phyloP scores from a whole-genome alignment of 2,797 vertebrate species.

The Sebastes jordani region DNA sequence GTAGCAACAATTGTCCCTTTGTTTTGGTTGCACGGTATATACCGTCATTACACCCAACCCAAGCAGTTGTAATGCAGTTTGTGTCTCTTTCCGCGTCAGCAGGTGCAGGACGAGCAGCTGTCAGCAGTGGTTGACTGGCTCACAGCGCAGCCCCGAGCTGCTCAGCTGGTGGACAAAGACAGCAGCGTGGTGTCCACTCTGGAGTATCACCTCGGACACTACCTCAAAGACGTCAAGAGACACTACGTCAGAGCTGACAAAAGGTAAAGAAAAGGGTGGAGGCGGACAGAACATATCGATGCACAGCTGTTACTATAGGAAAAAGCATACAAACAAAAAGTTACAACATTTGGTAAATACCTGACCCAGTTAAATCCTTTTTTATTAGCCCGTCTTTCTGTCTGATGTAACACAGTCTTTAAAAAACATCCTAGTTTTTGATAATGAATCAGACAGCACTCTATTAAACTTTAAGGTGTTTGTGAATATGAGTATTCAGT shows the following conservation, averaged over 20 bases:
- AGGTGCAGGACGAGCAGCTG: constrained; percentile 95
- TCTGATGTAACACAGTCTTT: not conserved
- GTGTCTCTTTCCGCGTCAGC: constrained; percentile 64
- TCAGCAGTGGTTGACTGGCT: constrained; percentile 96
- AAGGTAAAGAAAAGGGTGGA: constrained; percentile 79
- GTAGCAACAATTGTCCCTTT: not conserved
- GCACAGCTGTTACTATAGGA: too few relatives aligned
- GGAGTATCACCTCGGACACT: constrained; percentile 91
- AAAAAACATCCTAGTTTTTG: not conserved
- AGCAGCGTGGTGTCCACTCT: constrained; percentile 93
- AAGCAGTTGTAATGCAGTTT: not conserved
- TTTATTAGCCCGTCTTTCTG: not conserved
- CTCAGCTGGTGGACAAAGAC: constrained; percentile 96
- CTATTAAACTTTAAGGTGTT: not conserved
- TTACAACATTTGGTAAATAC: too few relatives aligned
- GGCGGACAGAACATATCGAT: not conserved
- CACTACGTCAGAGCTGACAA: constrained; percentile 96
- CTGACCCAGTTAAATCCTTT: not conserved
- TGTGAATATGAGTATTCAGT: not conserved
- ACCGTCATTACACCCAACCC: too few relatives aligned
- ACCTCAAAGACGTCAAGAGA: constrained; percentile 95
- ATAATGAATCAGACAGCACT: not conserved
- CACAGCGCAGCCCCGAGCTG: constrained; percentile 92
- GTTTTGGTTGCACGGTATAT: too few relatives aligned
- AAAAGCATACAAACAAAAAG: too few relatives aligned